Conservation (phyloP, 2,113 vertebrate species). For the Hippocampus comes region DNA sequence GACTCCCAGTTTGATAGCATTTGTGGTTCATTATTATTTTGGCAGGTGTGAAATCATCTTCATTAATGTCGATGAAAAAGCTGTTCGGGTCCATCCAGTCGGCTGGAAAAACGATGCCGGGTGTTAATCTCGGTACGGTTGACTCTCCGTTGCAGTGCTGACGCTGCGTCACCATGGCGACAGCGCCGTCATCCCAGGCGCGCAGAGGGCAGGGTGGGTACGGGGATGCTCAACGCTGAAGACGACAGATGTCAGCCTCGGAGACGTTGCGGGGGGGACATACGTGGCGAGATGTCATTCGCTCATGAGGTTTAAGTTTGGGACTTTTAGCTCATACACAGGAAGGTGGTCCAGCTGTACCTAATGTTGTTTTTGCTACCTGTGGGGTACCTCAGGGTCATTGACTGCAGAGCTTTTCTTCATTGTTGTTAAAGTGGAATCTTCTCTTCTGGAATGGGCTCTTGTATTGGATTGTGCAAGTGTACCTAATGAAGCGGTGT, state of each 20-base stretch:
- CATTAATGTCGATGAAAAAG: slow-evolving; percentile 63
- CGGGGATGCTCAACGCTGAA: slow-evolving; percentile 13
- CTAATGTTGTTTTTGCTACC: no score
- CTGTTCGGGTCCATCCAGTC: slow-evolving; percentile 56
- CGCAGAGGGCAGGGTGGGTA: slow-evolving; percentile 25
- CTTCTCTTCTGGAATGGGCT: no score
- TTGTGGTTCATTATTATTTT: slow-evolving; percentile 34
- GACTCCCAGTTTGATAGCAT: slow-evolving; percentile 35
- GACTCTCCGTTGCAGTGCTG: slow-evolving; percentile 26
- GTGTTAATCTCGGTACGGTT: slow-evolving; percentile 22
- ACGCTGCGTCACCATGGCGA: slow-evolving; percentile 69
- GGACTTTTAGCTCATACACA: no score
- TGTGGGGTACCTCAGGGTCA: no score
- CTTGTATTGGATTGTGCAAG: background rate
- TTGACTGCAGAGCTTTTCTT: no score
- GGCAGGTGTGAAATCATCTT: slow-evolving; percentile 54
- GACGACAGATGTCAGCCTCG: slow-evolving; percentile 6
- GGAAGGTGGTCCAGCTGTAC: no score
- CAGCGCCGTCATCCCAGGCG: slow-evolving; percentile 37
- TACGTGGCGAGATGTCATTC: background rate
- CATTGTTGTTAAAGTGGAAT: no score
- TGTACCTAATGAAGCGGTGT: background rate
- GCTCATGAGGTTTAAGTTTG: background rate
- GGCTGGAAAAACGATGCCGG: slow-evolving; percentile 15
- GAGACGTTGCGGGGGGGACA: background rate